These are phyloP conservation scores for Diorhabda sublineata DNA, from an alignment of 1,140 invertebrate genomes.

Conservation along the genomic window DNA sequence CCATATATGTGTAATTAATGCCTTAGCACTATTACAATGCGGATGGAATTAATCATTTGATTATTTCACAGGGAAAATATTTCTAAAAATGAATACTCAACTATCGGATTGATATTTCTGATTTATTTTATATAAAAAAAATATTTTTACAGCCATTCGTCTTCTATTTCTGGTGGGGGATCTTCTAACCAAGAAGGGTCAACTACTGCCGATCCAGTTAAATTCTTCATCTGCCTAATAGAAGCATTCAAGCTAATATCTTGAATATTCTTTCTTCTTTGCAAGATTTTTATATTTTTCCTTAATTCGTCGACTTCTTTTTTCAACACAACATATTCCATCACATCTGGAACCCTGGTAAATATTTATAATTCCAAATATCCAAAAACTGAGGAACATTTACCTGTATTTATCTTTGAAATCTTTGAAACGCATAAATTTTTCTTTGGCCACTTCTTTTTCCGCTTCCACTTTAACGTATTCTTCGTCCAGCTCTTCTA, in stretches of 20 bases:
- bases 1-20: neutral
- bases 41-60: neutral
- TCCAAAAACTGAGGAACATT: neutral
- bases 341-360: conserved; percentile 49
- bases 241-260: conserved; percentile 35
- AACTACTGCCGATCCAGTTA: conserved; percentile 29
- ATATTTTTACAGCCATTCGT: neutral
- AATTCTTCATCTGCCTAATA: conserved; percentile 36
- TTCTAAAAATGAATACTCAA: neutral
- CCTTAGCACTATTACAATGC: neutral
- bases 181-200: conserved; percentile 32
- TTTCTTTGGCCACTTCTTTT: conserved; percentile 26
- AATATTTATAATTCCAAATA: too few relatives aligned
- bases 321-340: conserved; percentile 54
- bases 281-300: conserved; percentile 49
- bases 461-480: conserved; percentile 27
- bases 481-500: conserved; percentile 30
- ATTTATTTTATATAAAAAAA: too few relatives aligned
- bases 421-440: conserved; percentile 31
- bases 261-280: conserved; percentile 49
- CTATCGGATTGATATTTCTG: too few relatives aligned
- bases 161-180: conserved; percentile 6
- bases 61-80: neutral
- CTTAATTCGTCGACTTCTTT: conserved; percentile 50
- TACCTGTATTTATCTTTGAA: conserved; percentile 22